Base-by-base conservation (phyloP, 2,888 invertebrate species). In the Eurytoma californica region DNA sequence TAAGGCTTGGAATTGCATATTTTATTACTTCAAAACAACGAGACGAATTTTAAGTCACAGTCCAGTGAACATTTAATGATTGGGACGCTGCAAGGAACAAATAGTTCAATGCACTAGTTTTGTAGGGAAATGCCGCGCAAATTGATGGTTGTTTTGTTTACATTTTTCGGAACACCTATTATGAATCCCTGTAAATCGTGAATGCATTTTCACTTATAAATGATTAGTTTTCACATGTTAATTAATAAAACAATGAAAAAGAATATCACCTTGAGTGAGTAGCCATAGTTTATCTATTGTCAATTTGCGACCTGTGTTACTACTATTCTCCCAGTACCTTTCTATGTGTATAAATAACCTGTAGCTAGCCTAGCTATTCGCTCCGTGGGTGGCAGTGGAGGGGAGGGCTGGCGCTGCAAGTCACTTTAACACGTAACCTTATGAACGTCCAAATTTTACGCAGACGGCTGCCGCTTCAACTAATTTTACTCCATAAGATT, bases 181-280 rank as follows among this genome's bases (percentile, higher is more conserved):
- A 65, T 18, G 16, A 58, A 3, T 18, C 0, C 13, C 14, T 12
- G 24, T 20, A n/a, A 47, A 9, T 18, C 51, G 12, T 24, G 39
- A 16, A 14, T 5, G 30, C 7, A 18, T 39, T 12, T 18, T 69
- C 13, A 1, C 16, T 18, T 39, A 13, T 13, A n/a, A n/a, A 39
- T 18, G 4, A n/a, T 63, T 12, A 18, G 47, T 39, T 39, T 39
- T 39, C 30, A 18, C 18, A 63, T 14, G 51, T 20, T n/a, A 58
- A 53, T 53, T 20, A 65, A 72, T 66, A 67, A 65, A 74, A 39
- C 1, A 69, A 68, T 47, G 69, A 65, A 24, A 3, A 66, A 73
- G 76, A 77, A 91, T 91, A 91, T 92, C 91, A 93, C 93, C 93
- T 93, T 90, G 93, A 93, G 88, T 93, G 92, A 91, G 93, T 93